Conservation (phyloP, 2,797 vertebrate species). For the Acipenser transmontanus region DNA sequence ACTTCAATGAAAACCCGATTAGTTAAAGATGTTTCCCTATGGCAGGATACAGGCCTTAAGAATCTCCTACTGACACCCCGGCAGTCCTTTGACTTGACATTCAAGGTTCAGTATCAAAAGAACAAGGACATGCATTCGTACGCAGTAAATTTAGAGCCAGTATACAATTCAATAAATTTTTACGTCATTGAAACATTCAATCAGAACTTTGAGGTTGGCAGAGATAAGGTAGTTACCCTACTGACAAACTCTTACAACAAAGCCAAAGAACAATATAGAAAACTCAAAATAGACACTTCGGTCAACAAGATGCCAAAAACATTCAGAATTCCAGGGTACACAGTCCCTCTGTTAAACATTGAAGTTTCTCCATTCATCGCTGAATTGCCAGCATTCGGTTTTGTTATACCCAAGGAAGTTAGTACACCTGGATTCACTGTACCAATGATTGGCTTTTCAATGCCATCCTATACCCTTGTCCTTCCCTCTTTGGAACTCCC, state of each 20-base stretch:
- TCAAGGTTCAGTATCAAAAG: constrained; percentile 80
- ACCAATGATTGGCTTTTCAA: constrained; percentile 66
- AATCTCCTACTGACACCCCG: constrained; percentile 72
- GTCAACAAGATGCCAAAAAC: constrained; percentile 56
- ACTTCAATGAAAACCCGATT: constrained; percentile 55
- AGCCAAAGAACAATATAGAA: constrained; percentile 68
- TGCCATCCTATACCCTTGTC: constrained; percentile 78
- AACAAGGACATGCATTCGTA: constrained; percentile 73
- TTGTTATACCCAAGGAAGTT: constrained; percentile 76
- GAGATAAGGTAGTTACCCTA: constrained; percentile 56
- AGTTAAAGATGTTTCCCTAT: constrained; percentile 71
- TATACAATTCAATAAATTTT: constrained; percentile 61
- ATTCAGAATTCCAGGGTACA: constrained; percentile 76
- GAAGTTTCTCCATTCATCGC: constrained; percentile 75
- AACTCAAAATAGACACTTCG: constrained; percentile 69
- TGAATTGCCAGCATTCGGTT: constrained; percentile 74
- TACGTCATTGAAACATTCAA: constrained; percentile 50
- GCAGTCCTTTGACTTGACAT: constrained; percentile 79
- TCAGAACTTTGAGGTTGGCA: constrained; percentile 58
- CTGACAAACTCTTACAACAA: constrained; percentile 71
- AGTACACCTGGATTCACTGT: constrained; percentile 73
- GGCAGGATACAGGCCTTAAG: constrained; percentile 78
- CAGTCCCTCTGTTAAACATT: constrained; percentile 73
- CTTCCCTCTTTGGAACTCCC: constrained; percentile 72
- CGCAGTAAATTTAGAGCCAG: constrained; percentile 58